Evolutionary conservation across 2,113 vertebrate species (phyloP).

Genomic region (Cyprinodon variegatus): DNA sequence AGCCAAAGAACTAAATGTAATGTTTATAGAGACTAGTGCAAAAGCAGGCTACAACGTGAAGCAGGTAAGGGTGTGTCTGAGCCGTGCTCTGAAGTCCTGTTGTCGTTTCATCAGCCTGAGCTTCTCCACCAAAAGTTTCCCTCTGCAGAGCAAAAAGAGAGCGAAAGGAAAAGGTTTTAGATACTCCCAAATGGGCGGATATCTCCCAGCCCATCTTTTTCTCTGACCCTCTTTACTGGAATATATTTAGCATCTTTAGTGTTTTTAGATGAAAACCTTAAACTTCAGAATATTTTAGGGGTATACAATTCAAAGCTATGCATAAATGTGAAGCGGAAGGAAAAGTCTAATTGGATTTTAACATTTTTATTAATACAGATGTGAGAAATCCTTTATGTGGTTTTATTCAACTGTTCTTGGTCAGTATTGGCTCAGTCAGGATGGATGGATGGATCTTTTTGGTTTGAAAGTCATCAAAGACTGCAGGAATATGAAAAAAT

Average conservation of each 20-base stretch:
- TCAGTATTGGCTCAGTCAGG: too few species aligned
- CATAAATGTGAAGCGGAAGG: not conserved
- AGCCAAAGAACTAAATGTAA: conserved; percentile 99
- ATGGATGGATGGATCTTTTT: too few species aligned
- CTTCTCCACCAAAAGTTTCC: conserved; percentile 31
- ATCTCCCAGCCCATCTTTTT: not conserved
- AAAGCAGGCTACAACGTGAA: conserved; percentile 99
- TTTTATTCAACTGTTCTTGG: not conserved
- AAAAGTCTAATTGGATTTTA: not conserved
- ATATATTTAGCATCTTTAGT: not conserved
- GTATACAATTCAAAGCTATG: not conserved
- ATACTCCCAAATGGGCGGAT: not conserved
- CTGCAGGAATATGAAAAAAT: too few species aligned
- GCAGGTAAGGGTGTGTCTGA: conserved; percentile 87
- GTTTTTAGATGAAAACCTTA: not conserved
- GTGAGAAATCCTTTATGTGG: not conserved
- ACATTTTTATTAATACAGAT: not conserved
- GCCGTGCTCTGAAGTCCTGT: conserved; percentile 60
- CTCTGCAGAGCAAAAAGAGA: not conserved
- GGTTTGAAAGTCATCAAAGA: too few species aligned
- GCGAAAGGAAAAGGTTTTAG: not conserved
- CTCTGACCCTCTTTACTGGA: not conserved
- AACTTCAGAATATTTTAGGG: not conserved
- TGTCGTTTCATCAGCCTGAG: conserved; percentile 48
- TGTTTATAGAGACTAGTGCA: conserved; percentile 99